Evolutionary conservation across 2,888 invertebrate species (phyloP).

Genomic region (Taphrorychus bicolor): DNA sequence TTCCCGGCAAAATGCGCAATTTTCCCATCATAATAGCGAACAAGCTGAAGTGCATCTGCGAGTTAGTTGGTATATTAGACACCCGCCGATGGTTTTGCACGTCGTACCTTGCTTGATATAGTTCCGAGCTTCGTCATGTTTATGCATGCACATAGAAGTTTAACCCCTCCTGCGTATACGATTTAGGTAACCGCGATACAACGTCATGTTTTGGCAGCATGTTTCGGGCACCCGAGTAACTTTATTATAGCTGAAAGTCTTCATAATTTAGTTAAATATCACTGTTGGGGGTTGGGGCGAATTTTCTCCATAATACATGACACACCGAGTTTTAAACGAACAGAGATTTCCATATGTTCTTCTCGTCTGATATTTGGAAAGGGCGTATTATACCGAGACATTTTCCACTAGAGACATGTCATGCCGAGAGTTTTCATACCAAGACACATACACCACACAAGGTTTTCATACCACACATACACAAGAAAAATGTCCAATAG

Average conservation of each 20-base stretch:
- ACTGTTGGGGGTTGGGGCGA: neutral
- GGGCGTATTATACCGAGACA: no score
- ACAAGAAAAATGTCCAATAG: no score
- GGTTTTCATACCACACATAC: no score
- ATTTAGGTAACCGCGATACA: constrained; percentile 35
- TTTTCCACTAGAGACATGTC: no score
- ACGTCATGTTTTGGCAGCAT: constrained; percentile 24
- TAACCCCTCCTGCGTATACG: constrained; percentile 18
- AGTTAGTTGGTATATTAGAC: constrained; percentile 12
- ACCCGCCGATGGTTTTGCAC: constrained; percentile 26
- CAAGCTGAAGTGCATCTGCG: constrained; percentile 5
- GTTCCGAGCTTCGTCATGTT: constrained; percentile 19
- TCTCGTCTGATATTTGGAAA: no score
- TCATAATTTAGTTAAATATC: neutral
- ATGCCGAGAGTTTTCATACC: no score
- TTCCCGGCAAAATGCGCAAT: constrained; percentile 11
- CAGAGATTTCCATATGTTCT: no score
- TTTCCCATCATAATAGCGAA: constrained; percentile 17
- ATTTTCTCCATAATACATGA: no score
- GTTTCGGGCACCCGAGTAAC: constrained; percentile 9
- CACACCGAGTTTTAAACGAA: no score
- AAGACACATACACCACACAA: no score
- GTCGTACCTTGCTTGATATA: constrained; percentile 20
- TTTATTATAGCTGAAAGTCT: constrained; percentile 3
- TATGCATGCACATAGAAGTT: constrained; percentile 31